A percentile compares a stretch with the other conserved stretches of the same genome.
These are phyloP conservation scores for Iguana delicatissima DNA, from an alignment of 2,797 vertebrate species.

Conservation along the genomic window DNA sequence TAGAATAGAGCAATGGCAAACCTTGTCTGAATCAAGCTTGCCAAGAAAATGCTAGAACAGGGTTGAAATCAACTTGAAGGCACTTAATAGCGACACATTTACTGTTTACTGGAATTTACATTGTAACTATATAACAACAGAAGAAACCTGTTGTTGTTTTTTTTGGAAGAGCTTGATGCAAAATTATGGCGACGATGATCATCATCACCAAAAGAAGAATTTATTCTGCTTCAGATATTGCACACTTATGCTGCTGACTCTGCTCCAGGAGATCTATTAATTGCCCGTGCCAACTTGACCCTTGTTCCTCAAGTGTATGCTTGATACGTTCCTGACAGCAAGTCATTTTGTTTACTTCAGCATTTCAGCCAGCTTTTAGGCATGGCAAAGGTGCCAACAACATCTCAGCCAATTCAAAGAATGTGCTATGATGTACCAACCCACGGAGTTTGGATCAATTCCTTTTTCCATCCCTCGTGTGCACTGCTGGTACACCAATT, in stretches of 20 bases:
- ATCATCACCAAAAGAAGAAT: not conserved
- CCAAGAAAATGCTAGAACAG: no score
- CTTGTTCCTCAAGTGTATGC: not conserved
- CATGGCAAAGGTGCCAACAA: not conserved
- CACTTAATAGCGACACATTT: not conserved
- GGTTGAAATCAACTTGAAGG: no score
- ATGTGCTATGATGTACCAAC: not conserved
- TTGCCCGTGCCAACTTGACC: not conserved
- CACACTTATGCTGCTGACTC: not conserved
- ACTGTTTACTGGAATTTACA: not conserved
- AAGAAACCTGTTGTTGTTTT: not conserved
- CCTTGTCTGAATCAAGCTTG: no score
- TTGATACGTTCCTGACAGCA: constrained; percentile 13
- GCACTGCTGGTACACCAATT: not conserved
- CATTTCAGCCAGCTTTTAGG: not conserved
- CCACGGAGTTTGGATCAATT: not conserved
- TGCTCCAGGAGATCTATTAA: not conserved
- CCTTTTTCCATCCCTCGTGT: not conserved
- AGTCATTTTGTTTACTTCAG: constrained; percentile 15
- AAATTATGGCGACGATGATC: not conserved
- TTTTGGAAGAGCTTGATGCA: not conserved
- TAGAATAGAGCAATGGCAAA: no score
- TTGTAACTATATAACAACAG: not conserved
- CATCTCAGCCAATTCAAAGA: constrained; percentile 1
- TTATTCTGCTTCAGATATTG: not conserved